A percentile compares a stretch with the other conserved stretches of the same genome.
These are phyloP conservation scores for Clarias batrachus DNA, from an alignment of 2,113 vertebrate genomes.

Conservation along the genomic window DNA sequence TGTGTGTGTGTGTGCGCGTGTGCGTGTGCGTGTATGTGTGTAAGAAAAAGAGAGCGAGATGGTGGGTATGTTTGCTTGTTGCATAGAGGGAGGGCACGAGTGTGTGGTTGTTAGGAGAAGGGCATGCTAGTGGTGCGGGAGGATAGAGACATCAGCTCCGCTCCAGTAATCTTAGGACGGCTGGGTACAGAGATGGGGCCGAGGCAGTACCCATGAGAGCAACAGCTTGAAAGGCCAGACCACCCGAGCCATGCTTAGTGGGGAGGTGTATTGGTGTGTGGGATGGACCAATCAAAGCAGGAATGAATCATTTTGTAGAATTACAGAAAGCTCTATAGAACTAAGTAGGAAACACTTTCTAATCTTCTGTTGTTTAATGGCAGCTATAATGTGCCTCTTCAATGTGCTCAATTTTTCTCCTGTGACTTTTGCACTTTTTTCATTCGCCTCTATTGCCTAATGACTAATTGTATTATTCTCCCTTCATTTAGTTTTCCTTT, in stretches of 20 bases:
- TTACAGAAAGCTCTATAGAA: conserved; percentile 99
- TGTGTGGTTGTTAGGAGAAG: conserved; percentile 65
- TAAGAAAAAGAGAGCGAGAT: too few species aligned
- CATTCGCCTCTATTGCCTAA: conserved; percentile 71
- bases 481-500: conserved; percentile 67
- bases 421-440: conserved; percentile 71
- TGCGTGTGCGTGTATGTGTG: conserved; percentile 63
- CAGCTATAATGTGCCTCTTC: conserved; percentile 89
- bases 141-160: conserved; percentile 93
- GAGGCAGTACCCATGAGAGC: conserved; percentile 75
- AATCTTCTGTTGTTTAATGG: conserved; percentile 91
- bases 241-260: conserved; percentile 82
- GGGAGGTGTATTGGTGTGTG: conserved; percentile 72
- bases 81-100: conserved; percentile 56
- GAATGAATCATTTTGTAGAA: conserved; percentile 91
- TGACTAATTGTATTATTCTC: conserved; percentile 79
- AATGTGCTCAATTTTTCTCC: conserved; percentile 66
- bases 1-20: conserved; percentile 57
- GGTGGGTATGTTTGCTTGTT: conserved; percentile 46
- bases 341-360: conserved; percentile 99
- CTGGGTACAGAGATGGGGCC: conserved; percentile 83
- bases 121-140: conserved; percentile 77
- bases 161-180: conserved; percentile 88
- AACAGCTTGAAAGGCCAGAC: conserved; percentile 83
- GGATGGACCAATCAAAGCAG: conserved; percentile 87